A percentile compares a stretch with the other conserved stretches of the same genome.
phyloP scores from a whole-genome alignment of 2,797 vertebrate genomes.

The Podargus strigoides region DNA sequence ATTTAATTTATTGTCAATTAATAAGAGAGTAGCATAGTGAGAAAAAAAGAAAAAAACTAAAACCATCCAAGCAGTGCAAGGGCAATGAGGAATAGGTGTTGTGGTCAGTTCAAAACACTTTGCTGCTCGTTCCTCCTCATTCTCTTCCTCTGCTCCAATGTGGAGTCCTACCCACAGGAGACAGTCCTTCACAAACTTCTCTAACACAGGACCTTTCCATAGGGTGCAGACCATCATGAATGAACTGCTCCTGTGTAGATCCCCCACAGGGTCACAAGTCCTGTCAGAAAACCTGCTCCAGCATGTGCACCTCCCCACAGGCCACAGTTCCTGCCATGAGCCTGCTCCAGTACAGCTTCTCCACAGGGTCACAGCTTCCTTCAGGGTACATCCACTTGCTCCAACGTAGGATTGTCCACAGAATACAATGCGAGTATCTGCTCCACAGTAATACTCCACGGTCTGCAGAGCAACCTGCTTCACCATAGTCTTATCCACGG shows the following conservation, averaged over 20 bases:
- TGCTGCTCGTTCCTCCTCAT: not conserved
- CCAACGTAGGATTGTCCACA: rapidly evolving
- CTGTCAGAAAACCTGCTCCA: not conserved
- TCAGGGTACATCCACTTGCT: not conserved
- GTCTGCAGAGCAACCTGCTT: not conserved
- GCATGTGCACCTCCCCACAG: rapidly evolving
- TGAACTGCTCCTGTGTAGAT: not conserved
- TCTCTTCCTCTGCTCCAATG: not conserved
- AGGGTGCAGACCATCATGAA: not conserved
- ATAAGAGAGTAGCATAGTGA: not conserved
- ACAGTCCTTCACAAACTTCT: too few species aligned
- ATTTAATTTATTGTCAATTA: not conserved
- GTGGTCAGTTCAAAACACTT: not conserved
- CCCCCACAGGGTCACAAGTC: not conserved
- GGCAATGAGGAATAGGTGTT: not conserved
- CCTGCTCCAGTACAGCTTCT: not conserved
- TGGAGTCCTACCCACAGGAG: not conserved
- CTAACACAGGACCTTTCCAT: not conserved
- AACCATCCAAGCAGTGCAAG: not conserved
- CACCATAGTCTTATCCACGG: too few species aligned
- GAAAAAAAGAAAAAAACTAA: not conserved
- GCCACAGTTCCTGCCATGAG: not conserved
- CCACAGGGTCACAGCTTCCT: not conserved
- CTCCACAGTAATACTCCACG: not conserved
- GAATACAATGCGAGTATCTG: not conserved